Percentiles rank a stretch among this genome's conserved stretches.
phyloP scores from a whole-genome alignment of 2,888 invertebrate species.

The Eupithecia pulchellata region DNA sequence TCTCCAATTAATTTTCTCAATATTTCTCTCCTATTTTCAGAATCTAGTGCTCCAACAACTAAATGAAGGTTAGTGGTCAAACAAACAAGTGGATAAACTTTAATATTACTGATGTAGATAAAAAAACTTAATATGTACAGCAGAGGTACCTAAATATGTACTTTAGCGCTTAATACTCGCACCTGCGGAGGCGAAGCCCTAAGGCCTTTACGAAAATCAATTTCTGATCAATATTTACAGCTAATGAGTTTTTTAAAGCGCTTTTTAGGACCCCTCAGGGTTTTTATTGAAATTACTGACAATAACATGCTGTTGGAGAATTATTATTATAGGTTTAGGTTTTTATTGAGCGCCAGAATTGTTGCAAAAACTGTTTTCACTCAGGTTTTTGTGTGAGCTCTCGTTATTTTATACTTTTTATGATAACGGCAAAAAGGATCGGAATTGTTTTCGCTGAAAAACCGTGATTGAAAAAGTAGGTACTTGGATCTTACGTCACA shows the following conservation, averaged over 20 bases:
- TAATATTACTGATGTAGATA: not conserved
- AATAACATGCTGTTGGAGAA: slow-evolving; percentile 23
- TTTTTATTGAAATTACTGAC: slow-evolving; percentile 38
- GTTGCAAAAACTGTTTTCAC: slow-evolving; percentile 1
- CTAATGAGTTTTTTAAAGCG: slow-evolving; percentile 45
- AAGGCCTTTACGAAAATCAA: slow-evolving; percentile 39
- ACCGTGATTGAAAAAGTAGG: not conserved
- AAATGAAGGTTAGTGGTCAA: not conserved
- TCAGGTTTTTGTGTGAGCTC: slow-evolving; percentile 14
- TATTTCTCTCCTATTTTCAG: too few relatives aligned
- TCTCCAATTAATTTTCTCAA: too few relatives aligned
- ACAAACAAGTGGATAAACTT: not conserved
- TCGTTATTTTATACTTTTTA: not conserved
- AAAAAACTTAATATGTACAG: not conserved
- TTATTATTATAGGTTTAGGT: slow-evolving; percentile 23
- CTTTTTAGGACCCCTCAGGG: slow-evolving; percentile 42
- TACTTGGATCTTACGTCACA: too few relatives aligned
- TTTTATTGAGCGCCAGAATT: slow-evolving; percentile 4
- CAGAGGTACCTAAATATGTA: not conserved
- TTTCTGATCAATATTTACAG: slow-evolving; percentile 45
- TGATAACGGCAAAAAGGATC: not conserved
- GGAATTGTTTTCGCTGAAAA: slow-evolving; percentile 3
- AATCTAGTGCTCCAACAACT: too few relatives aligned
- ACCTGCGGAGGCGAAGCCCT: slow-evolving; percentile 18
- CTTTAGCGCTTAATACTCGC: slow-evolving; percentile 1